phyloP scores from a whole-genome alignment of 2,888 invertebrate species.

The Rambutsinella grinnellia region DNA sequence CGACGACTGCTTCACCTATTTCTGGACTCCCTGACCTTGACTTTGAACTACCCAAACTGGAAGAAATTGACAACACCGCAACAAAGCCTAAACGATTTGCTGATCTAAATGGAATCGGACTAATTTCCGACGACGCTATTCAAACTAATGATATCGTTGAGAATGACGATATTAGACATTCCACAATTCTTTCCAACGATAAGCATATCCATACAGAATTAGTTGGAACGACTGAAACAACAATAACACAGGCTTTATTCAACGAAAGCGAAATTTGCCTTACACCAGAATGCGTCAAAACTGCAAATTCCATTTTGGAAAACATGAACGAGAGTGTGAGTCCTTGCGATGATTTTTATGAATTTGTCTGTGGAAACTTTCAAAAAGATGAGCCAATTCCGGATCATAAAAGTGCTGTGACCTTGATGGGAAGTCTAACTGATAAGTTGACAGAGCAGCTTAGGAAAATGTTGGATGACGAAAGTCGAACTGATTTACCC shows the following conservation, averaged over 20 bases:
- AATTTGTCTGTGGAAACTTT: slow-evolving; percentile 84
- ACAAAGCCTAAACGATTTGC: slow-evolving; percentile 33
- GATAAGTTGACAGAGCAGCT: slow-evolving; percentile 82
- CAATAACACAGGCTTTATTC: not conserved
- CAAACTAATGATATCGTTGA: too few relatives aligned
- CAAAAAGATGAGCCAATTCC: slow-evolving; percentile 80
- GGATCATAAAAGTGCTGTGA: slow-evolving; percentile 84
- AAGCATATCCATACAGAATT: not conserved
- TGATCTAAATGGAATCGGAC: too few relatives aligned
- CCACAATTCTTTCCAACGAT: not conserved
- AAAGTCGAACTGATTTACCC: slow-evolving; percentile 70
- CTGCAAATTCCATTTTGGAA: slow-evolving; percentile 62
- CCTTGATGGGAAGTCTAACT: slow-evolving; percentile 78
- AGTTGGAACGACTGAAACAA: not conserved
- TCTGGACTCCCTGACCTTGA: not conserved
- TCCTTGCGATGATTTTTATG: slow-evolving; percentile 86
- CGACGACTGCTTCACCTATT: not conserved
- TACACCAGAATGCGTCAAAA: slow-evolving; percentile 46
- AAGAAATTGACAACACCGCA: not conserved
- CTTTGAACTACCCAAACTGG: too few relatives aligned
- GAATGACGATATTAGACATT: not conserved
- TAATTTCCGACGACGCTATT: too few relatives aligned
- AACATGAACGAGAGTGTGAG: slow-evolving; percentile 72
- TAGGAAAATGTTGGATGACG: slow-evolving; percentile 77
- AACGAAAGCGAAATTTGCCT: slow-evolving; percentile 33